Evolutionary conservation across 2,113 vertebrate species (phyloP), one percentile per base, ranked within the genome.

Genomic region (Macroglossus sobrinus): DNA sequence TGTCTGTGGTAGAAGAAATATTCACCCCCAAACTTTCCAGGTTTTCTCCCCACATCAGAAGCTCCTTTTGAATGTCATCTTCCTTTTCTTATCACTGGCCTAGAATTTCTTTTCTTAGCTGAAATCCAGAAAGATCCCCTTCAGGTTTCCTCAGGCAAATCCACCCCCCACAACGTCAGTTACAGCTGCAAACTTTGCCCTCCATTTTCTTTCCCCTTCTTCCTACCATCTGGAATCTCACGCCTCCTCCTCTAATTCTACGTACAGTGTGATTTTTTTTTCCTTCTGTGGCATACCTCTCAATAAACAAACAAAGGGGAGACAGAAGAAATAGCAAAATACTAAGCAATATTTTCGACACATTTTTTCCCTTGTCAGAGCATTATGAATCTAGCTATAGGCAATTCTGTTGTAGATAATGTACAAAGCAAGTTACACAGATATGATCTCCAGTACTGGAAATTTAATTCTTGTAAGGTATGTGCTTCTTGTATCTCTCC

Each of bases 271-370:
- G 93, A 38, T 74, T 38, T 61, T 89, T 92, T 88, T 63, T 93
- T 91, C 68, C 47, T 84, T 78, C 50, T 84, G 13, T 63, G 72
- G 81, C 35, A 80, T 15, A 57, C 59, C 92, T 85, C 76, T 84
- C 66, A 92, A 85, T 92, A 97, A 97, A 74, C 69, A 88, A 78
- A 95, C 53, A 90, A 59, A 87, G 61, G 57, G 35, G 66, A 96
- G 45, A 63, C 22, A 3, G 68, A 95, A 96, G 87, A 96, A 87
- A 64, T 7, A 85, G 80, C 50, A 93, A 95, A 94, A 93, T 84
- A 63, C 59, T 78, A 88, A 94, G 84, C 64, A 94, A 90, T 94
- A 87, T 92, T 92, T 97, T 66, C 90, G 95, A 94, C 82, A 96
- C 69, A n/a, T 82, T 53, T 93, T 80, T 82, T 35, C 14, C 22